phyloP scores from a whole-genome alignment of 2,113 vertebrate genomes.

The Chrysemys picta region DNA sequence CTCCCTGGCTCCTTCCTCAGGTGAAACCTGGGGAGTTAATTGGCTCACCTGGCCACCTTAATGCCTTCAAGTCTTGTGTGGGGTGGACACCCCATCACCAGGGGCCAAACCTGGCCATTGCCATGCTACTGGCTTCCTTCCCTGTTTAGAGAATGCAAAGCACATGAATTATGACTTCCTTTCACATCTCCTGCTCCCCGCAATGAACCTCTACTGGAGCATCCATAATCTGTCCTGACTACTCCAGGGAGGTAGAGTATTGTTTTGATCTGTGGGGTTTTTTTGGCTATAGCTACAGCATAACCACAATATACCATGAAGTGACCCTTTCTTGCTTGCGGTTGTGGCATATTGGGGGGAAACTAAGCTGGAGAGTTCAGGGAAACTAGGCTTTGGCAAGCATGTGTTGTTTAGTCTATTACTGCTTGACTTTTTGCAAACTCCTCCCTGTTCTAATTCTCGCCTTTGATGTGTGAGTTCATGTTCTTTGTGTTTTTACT shows the following conservation, averaged over 20 bases:
- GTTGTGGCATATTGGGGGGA: not conserved
- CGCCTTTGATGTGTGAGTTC: rapidly evolving
- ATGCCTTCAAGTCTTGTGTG: not conserved
- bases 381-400: not conserved
- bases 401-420: not conserved
- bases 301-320: not conserved
- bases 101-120: not conserved
- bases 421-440: rapidly evolving
- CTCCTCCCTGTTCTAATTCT: not conserved
- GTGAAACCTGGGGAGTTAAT: not conserved
- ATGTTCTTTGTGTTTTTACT: not conserved
- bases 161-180: not conserved
- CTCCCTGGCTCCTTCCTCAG: not conserved
- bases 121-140: not conserved
- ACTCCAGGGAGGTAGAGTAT: not conserved
- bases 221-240: not conserved
- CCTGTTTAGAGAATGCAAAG: not conserved
- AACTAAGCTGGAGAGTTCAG: not conserved
- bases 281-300: not conserved
- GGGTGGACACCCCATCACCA: not conserved
- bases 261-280: not conserved
- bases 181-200: not conserved
- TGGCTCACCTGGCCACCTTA: not conserved
- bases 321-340: not conserved
- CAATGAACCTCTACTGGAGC: not conserved